These are phyloP conservation scores for Tholera decimalis DNA, from an alignment of 2,888 invertebrate species.

Conservation along the genomic window DNA sequence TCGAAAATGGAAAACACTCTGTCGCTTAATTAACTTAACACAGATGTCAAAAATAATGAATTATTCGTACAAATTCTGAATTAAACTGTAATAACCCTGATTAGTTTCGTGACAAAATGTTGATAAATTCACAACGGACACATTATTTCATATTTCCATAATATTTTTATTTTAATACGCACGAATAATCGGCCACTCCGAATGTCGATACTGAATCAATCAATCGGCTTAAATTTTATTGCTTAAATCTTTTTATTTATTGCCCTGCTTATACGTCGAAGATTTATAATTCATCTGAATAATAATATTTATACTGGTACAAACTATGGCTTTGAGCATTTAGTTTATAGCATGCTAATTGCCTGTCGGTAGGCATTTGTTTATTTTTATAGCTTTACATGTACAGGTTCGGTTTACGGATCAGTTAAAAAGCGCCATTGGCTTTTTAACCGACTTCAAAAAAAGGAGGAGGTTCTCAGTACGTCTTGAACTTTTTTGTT, in stretches of 20 bases:
- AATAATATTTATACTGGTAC: slow-evolving; percentile 42
- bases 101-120: slow-evolving; percentile 37
- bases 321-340: slow-evolving; percentile 31
- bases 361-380: slow-evolving; percentile 12
- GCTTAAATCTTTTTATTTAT: slow-evolving; percentile 59
- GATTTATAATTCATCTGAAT: slow-evolving; percentile 49
- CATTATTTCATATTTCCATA: slow-evolving; percentile 49
- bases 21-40: slow-evolving; percentile 28
- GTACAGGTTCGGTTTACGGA: too few species aligned
- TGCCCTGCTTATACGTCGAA: slow-evolving; percentile 37
- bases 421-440: too few species aligned
- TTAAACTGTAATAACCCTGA: slow-evolving; percentile 42
- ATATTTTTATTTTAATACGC: slow-evolving; percentile 49
- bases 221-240: slow-evolving; percentile 63
- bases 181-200: slow-evolving; percentile 50
- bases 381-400: background rate
- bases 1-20: slow-evolving; percentile 2
- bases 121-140: slow-evolving; percentile 43
- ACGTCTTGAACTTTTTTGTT: too few species aligned
- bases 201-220: slow-evolving; percentile 51
- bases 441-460: too few species aligned
- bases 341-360: slow-evolving; percentile 45
- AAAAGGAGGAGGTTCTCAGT: too few species aligned
- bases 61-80: slow-evolving; percentile 35
- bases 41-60: slow-evolving; percentile 31